Evolutionary conservation across 2,113 vertebrate species (phyloP), one percentile per base, ranked within the genome.

Genomic region (western clawed frog (Xenopus tropicalis)): DNA sequence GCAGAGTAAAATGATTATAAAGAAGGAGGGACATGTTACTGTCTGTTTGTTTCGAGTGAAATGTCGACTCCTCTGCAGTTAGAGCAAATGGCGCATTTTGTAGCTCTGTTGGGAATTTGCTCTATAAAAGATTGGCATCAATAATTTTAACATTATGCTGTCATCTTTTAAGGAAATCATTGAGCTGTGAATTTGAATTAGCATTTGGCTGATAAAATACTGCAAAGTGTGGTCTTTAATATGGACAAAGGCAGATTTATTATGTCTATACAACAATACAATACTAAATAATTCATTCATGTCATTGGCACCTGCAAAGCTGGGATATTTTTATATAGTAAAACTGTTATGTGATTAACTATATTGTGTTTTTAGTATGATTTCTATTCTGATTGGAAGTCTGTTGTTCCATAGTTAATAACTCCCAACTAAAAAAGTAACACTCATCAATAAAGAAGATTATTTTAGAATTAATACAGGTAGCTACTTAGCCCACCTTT

Each of bases 111-210:
- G 73, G 71, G 44, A 81, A 63, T 64, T 24, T 74, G 3, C n/a
- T 58, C 9, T 68, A 3, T 66, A 17, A 76, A 61, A 78, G 58
- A 77, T 17, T 66, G 61, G 70, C 72, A 71, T 74, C 75, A 82
- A 68, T 79, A 79, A 80, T 74, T 81, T 82, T 70, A 72, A 48
- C 24, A 75, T 82, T 78, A 72, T n/a, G 16, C 73, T 70, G 69
- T 79, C 78, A 66, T 79, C 77, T 78, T 71, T 80, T 75, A 73
- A 80, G 77, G 78, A 79, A 85, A 69, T 70, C 70, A 68, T 74
- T 80, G 78, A 80, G 68, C 78, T 78, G 44, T 72, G 63, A 74
- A 67, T 81, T 78, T 67, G 77, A 81, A 82, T 84, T 79, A 78
- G 78, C 68, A 77, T 81, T 85, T 83, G 66, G 69, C 66, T 67